Percentiles rank a stretch among this genome's conserved stretches.
Evolutionary conservation across 2,797 vertebrate species (phyloP).

Genomic region (Meda fulgida): DNA sequence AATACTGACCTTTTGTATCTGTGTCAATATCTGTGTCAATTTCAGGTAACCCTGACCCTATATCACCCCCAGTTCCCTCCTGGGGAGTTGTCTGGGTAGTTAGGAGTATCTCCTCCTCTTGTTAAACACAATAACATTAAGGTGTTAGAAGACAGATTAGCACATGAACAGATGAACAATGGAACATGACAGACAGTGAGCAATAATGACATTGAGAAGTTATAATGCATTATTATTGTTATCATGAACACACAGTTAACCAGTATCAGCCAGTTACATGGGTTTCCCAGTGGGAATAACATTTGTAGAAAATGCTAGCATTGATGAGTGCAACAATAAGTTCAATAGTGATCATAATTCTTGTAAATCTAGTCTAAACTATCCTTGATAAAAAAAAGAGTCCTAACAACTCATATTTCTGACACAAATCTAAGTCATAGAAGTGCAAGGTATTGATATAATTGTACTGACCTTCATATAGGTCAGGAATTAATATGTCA

Average conservation of each 20-base stretch:
- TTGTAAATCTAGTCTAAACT: neutral
- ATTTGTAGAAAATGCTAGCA: constrained; percentile 39
- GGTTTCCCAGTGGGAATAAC: constrained; percentile 20
- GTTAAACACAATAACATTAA: constrained; percentile 83
- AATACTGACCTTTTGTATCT: constrained; percentile 76
- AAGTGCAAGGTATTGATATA: constrained; percentile 1
- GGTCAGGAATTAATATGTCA: constrained; percentile 66
- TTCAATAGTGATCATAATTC: neutral
- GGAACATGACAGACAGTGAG: constrained; percentile 61
- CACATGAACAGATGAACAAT: constrained; percentile 62
- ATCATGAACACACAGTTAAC: constrained; percentile 54
- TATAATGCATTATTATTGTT: constrained; percentile 39
- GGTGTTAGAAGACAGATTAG: constrained; percentile 79
- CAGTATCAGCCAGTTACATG: constrained; percentile 55
- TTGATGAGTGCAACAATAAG: constrained; percentile 24
- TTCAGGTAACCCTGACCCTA: constrained; percentile 69
- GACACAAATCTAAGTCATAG: neutral
- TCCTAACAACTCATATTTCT: neutral
- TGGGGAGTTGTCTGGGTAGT: constrained; percentile 72
- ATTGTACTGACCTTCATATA: constrained; percentile 78
- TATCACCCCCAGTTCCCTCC: constrained; percentile 73
- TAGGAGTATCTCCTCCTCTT: constrained; percentile 80
- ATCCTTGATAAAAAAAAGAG: constrained; percentile 14
- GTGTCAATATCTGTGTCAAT: constrained; percentile 50
- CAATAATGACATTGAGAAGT: constrained; percentile 56